phyloP scores from a whole-genome alignment of 2,797 vertebrate genomes.

The Danio jaintianensis region DNA sequence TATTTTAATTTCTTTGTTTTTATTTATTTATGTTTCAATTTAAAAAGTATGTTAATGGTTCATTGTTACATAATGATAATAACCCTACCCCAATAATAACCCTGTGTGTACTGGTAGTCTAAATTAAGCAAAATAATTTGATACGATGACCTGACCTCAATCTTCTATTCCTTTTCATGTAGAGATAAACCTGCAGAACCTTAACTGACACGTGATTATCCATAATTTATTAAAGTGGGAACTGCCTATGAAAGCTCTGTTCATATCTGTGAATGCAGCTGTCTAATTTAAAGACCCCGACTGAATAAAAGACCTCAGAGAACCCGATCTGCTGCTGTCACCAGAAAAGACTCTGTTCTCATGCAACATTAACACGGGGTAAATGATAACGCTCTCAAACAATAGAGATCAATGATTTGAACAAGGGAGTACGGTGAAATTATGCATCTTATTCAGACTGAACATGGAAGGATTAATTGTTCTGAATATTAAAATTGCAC shows the following conservation, averaged over 20 bases:
- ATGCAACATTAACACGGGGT: slow-evolving; percentile 69
- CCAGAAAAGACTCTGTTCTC: slow-evolving; percentile 67
- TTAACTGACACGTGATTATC: slow-evolving; percentile 65
- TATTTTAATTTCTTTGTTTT: not conserved
- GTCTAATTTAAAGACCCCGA: slow-evolving; percentile 73
- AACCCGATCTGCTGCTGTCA: slow-evolving; percentile 56
- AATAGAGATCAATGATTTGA: not conserved
- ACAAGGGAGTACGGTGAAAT: not conserved
- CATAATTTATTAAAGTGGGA: slow-evolving; percentile 73
- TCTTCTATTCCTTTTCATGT: slow-evolving; percentile 43
- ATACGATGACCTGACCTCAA: slow-evolving; percentile 20
- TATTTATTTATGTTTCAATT: not conserved
- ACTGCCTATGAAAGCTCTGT: slow-evolving; percentile 60
- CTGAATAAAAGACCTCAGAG: slow-evolving; percentile 67
- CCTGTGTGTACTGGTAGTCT: not conserved
- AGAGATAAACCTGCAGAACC: slow-evolving; percentile 56
- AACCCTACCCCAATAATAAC: not conserved
- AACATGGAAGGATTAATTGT: not conserved
- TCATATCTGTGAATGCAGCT: slow-evolving; percentile 35
- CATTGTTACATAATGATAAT: not conserved
- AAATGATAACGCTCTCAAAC: slow-evolving; percentile 46
- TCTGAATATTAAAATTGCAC: not conserved
- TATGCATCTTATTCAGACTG: slow-evolving; percentile 3
- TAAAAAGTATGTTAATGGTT: not conserved
- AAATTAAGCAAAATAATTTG: not conserved